Percentiles rank a stretch among this genome's conserved stretches.
phyloP scores from a whole-genome alignment of 92 coral and sea anemone genomes.

The Scolanthus callimorphus region DNA sequence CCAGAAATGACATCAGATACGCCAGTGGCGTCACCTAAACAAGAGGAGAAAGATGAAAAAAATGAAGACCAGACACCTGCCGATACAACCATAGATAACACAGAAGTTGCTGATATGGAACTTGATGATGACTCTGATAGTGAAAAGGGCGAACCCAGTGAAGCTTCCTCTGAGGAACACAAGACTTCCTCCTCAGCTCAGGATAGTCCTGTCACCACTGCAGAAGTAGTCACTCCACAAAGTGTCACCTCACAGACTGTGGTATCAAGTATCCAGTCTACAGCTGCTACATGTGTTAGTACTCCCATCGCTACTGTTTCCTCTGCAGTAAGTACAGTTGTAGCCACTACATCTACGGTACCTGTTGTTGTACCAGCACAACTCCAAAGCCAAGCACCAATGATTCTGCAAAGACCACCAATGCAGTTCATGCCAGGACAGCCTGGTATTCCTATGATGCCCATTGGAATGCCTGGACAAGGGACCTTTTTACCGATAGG shows the following conservation, averaged over 20 bases:
- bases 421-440: constrained; percentile 34
- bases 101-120: constrained; percentile 98
- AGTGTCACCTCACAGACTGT: background rate
- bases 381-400: constrained; percentile 1
- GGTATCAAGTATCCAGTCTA: background rate
- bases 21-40: constrained; percentile 59
- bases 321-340: constrained; percentile 1
- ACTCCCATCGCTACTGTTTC: constrained; percentile 3
- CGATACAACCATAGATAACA: constrained; percentile 97
- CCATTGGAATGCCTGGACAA: constrained; percentile 43
- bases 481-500: constrained; percentile 26
- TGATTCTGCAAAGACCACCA: constrained; percentile 24
- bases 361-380: constrained; percentile 21
- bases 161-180: constrained; percentile 36
- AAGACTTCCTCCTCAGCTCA: constrained; percentile 33
- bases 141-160: constrained; percentile 68
- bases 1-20: constrained; percentile 69
- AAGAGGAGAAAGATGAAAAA: constrained; percentile 26
- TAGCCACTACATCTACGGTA: constrained; percentile 13
- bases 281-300: background rate
- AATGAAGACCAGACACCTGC: constrained; percentile 48
- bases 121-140: constrained; percentile 90
- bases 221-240: constrained; percentile 2
- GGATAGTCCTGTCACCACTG: constrained; percentile 1
- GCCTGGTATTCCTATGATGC: constrained; percentile 29